Conservation (phyloP, 1,140 invertebrate species). For the Zeugodacus cucurbitae region DNA sequence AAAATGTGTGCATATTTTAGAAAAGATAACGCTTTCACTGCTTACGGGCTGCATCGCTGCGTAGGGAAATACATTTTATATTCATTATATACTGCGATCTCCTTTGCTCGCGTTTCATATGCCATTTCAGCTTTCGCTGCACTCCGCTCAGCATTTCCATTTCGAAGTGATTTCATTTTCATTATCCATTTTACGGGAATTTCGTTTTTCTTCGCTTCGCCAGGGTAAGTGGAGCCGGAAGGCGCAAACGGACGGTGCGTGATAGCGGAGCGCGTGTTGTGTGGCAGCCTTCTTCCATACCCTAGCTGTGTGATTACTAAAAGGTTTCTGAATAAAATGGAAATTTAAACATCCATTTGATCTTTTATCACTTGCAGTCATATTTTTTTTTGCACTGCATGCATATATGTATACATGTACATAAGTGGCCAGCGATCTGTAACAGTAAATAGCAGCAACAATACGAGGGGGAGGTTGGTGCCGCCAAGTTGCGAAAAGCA, state of each 20-base stretch:
- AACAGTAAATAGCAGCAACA: neutral
- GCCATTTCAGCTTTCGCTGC: neutral
- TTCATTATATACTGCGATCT: neutral
- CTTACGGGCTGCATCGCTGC: neutral
- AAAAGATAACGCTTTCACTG: conserved; percentile 15
- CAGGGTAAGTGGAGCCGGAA: neutral
- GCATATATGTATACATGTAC: neutral
- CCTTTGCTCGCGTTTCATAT: neutral
- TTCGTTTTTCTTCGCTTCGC: neutral
- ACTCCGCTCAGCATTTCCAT: neutral
- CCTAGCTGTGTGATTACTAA: neutral
- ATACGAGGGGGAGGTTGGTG: too few species aligned
- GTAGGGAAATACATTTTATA: neutral
- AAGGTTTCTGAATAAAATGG: neutral
- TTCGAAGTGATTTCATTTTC: conserved; percentile 30
- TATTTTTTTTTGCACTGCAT: too few species aligned
- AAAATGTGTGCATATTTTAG: conserved; percentile 9
- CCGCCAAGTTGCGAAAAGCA: too few species aligned
- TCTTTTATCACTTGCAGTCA: neutral
- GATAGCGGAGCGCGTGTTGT: neutral
- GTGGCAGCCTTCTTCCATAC: neutral
- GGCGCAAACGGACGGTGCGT: neutral
- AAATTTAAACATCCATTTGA: conserved; percentile 33
- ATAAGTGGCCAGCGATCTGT: neutral
- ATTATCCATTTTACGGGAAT: too few species aligned